Evolutionary conservation across 2,888 invertebrate genomes (phyloP).

Genomic region (Mesochorus sp.): DNA sequence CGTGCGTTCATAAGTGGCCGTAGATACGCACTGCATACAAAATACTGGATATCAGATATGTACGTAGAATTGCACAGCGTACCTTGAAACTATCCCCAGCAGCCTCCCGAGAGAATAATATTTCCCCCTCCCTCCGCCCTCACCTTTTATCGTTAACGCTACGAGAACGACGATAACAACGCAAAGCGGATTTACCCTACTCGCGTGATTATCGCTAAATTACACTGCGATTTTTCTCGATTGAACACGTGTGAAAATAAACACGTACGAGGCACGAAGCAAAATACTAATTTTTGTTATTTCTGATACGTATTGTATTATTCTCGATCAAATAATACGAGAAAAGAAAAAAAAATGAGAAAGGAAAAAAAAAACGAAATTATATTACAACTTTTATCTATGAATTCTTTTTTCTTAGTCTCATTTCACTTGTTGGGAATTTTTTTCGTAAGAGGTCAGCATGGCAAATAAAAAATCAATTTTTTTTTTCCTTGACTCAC

Average conservation of each 20-base stretch:
- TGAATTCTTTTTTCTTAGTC: no score
- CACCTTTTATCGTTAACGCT: constrained; percentile 34
- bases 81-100: constrained; percentile 26
- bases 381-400: no score
- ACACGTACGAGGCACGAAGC: no score
- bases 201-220: not conserved
- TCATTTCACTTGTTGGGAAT: no score
- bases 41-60: constrained; percentile 39
- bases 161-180: constrained; percentile 33
- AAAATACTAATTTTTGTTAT: no score
- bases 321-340: no score
- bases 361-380: no score
- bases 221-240: not conserved
- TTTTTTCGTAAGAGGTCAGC: no score
- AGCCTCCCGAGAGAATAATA: constrained; percentile 45
- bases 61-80: constrained; percentile 18
- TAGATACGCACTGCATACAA: constrained; percentile 40
- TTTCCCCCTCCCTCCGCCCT: constrained; percentile 50
- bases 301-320: no score
- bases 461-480: not conserved
- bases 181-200: constrained; percentile 6
- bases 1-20: constrained; percentile 41
- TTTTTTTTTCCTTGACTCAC: not conserved
- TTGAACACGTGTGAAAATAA: no score
- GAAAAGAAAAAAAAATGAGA: no score